phyloP scores from a whole-genome alignment of 2,113 vertebrate species.

The Syngnathus floridae region DNA sequence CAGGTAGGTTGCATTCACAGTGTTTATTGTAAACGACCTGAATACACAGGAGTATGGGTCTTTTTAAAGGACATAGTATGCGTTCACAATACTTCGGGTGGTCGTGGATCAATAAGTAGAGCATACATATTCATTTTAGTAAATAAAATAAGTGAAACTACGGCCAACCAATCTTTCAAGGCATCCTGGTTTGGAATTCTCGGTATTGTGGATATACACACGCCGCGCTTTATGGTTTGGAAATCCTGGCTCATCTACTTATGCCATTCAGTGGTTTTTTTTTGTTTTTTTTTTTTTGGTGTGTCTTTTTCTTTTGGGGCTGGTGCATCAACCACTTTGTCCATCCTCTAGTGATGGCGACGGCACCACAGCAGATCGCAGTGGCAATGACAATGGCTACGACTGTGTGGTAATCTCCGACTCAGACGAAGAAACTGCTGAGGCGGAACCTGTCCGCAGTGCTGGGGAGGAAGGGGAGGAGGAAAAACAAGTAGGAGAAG shows the following conservation, averaged over 20 bases:
- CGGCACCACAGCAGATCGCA: slow-evolving; percentile 52
- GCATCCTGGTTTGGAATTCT: too few relatives aligned
- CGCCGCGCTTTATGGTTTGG: too few relatives aligned
- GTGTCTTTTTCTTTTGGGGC: background rate
- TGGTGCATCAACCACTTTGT: too few relatives aligned
- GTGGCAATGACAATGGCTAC: slow-evolving; percentile 63
- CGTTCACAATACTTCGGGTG: background rate
- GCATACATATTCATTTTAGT: too few relatives aligned
- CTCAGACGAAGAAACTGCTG: slow-evolving; percentile 66
- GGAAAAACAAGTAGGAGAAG: slow-evolving; percentile 27
- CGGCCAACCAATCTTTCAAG: background rate
- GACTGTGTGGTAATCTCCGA: slow-evolving; percentile 78
- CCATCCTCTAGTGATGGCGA: slow-evolving; percentile 34
- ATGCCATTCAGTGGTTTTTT: background rate
- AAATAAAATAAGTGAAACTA: too few relatives aligned
- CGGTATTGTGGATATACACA: too few relatives aligned
- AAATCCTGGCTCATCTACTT: background rate
- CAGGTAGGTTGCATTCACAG: slow-evolving; percentile 54
- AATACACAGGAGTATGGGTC: background rate
- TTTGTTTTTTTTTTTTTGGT: too few relatives aligned
- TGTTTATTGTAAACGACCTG: background rate
- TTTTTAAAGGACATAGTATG: background rate
- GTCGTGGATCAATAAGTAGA: too few relatives aligned
- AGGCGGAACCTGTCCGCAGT: slow-evolving; percentile 39
- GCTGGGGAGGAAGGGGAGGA: slow-evolving; percentile 48